Base-by-base conservation (phyloP, 92 coral and sea anemone species). In the Heteractis magnifica region DNA sequence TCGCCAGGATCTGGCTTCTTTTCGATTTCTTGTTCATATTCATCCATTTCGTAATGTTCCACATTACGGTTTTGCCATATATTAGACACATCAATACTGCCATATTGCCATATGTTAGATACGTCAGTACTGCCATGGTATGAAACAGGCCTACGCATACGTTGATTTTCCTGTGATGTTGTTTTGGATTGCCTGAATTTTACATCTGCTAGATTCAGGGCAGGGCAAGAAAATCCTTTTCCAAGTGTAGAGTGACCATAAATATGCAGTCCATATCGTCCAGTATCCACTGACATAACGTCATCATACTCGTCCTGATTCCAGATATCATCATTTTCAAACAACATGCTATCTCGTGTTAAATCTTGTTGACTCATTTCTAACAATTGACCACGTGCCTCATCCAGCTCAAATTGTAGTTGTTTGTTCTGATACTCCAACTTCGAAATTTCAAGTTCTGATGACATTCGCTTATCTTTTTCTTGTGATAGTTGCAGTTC, bases 1-100 rank as follows among this genome's bases (percentile, higher is more conserved):
- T 87, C 79, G 13, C 19, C 41, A 9, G 56, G 70, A 80, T 88
- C 87, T 65, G 77, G 34, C 48, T 81, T 88, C 51, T 81, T 80
- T 78, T 88, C 86, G n/a, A 91, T 84, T 70, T 91, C 94, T 76
- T 81, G 58, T 59, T 91, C 94, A 78, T 91, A 91, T 70, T 91
- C 92, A 83, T 91, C 94, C 79, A 91, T 84, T 77, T 91, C 94
- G 83, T 88, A 91, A 80, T 84, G 90, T 26, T 88, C 89, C 20
- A 79, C 77, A 65, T 91, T 91, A 26, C 90, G 79, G 15, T 76
- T 85, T 51, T 68, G 79, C 94, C 94, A 91, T 65, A 86, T 79
- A 12, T 71, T 74, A 4, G 88, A 72, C 21, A 90, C n/a, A 10
- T 52, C 41, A 50, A 73, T 53, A 77, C 75, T 44, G 7, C 84